phyloP scores from a whole-genome alignment of 2,888 invertebrate species.

The Alcis repandata region DNA sequence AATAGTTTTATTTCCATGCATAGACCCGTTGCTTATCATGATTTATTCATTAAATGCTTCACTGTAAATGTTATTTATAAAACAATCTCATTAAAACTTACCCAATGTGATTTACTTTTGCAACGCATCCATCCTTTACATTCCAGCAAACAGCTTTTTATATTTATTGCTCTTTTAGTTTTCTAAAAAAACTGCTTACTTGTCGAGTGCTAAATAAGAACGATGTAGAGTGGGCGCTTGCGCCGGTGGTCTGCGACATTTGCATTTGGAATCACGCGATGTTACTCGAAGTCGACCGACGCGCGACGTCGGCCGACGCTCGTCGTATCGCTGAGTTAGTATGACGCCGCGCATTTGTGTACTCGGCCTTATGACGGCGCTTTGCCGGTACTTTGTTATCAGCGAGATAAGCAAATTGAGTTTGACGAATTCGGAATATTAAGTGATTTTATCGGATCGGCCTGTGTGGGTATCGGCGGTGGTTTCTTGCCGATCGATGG shows the following conservation, averaged over 20 bases:
- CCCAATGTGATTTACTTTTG: constrained; percentile 5
- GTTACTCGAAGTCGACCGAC: constrained; percentile 20
- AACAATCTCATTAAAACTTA: constrained; percentile 11
- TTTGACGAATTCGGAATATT: constrained; percentile 51
- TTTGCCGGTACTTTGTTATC: constrained; percentile 40
- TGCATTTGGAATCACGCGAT: constrained; percentile 44
- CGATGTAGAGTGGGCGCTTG: constrained; percentile 33
- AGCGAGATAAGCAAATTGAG: constrained; percentile 48
- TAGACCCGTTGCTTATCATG: constrained; percentile 15
- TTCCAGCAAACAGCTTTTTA: constrained; percentile 13
- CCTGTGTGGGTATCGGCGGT: constrained; percentile 27
- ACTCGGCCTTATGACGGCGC: constrained; percentile 37
- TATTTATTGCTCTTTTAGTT: constrained; percentile 11
- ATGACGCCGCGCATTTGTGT: constrained; percentile 38
- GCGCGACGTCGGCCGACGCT: constrained; percentile 7
- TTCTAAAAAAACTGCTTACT: constrained; percentile 19
- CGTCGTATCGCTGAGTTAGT: constrained; percentile 9
- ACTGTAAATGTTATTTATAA: constrained; percentile 7
- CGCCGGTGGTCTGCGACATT: constrained; percentile 43
- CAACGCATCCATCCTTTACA: neutral
- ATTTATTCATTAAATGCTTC: neutral
- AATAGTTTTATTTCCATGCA: constrained; percentile 15
- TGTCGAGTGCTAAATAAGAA: constrained; percentile 31
- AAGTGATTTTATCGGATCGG: constrained; percentile 43
- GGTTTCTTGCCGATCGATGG: constrained; percentile 10